Conservation (phyloP, 2,797 vertebrate genomes). For the Mionectes olivaceus region DNA sequence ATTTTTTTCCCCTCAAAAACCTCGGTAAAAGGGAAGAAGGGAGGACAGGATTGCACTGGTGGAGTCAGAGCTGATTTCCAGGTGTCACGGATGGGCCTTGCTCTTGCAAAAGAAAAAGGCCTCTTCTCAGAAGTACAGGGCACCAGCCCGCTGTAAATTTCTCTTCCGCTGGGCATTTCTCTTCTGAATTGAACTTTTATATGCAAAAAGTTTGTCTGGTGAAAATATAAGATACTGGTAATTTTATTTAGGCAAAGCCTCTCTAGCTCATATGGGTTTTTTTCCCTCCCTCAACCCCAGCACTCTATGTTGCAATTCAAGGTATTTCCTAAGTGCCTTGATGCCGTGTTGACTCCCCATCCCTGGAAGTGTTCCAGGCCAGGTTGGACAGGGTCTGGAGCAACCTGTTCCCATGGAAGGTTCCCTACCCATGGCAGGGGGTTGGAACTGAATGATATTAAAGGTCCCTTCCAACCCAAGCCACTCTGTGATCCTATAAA, state of each 20-base stretch:
- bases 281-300: not conserved
- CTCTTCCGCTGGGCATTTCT: not conserved
- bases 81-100: not conserved
- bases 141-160: not conserved
- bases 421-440: not conserved
- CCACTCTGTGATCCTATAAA: not conserved
- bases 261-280: not conserved
- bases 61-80: not conserved
- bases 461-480: not conserved
- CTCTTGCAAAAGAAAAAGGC: not conserved
- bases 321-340: not conserved
- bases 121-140: not conserved
- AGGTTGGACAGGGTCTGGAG: not conserved
- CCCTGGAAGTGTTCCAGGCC: not conserved
- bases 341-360: not conserved
- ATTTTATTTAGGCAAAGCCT: not conserved
- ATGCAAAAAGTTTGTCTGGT: not conserved
- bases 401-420: not conserved
- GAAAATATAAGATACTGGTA: not conserved
- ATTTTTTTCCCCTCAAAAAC: accelerated
- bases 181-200: not conserved
- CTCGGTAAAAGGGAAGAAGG: not conserved
- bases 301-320: not conserved
- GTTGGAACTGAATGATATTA: not conserved
- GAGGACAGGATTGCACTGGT: not conserved